Base-by-base conservation (phyloP, 2,797 vertebrate genomes). In the Leuciscus waleckii region DNA sequence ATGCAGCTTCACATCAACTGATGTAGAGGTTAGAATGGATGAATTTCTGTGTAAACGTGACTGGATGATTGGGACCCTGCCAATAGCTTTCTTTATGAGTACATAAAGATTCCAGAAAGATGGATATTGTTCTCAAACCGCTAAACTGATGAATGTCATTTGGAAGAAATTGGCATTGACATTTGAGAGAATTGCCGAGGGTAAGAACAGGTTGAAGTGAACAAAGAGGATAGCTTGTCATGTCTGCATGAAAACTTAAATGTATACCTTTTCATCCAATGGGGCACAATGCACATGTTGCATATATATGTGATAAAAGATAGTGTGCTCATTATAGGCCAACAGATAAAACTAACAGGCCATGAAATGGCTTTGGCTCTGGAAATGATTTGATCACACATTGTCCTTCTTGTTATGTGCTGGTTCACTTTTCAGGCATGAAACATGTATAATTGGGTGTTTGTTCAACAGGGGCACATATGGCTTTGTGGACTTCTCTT, bases 1-100 rank as follows among this genome's bases (percentile, higher is more conserved):
- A 97, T 98, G 97, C 96, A 90, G 89, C 92, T 95, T 90, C 93
- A 95, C 90, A 89, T 95, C 91, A 94, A 94, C 93, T 87, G 93
- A 97, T 97, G 96, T 93, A 91, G 92, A 93, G 95, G 96, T 96
- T 95, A 95, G 96, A 93, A 96, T 97, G 95, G 92, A 94, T 97
- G 96, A 97, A 97, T 98, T 98, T 99, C 97, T 98, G 97, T 97
- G 97, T 98, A 97, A 97, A 96, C 94, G 95, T 96, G 96, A 95
- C 79, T 95, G 95, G 96, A 97, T 98, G 98, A 94, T 89, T 95
- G 96, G 95, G 93, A 95, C 92, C 96, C 96, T 96, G 93, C 93
- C 95, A 94, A 95, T 93, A 93, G 94, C 94, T 95, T 94, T 94
- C 93, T 96, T 93, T 93, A 91, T 89, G 90, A 90, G 91, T 93